Base-by-base conservation (phyloP, 1,140 invertebrate genomes). In the Globodera rostochiensis region DNA sequence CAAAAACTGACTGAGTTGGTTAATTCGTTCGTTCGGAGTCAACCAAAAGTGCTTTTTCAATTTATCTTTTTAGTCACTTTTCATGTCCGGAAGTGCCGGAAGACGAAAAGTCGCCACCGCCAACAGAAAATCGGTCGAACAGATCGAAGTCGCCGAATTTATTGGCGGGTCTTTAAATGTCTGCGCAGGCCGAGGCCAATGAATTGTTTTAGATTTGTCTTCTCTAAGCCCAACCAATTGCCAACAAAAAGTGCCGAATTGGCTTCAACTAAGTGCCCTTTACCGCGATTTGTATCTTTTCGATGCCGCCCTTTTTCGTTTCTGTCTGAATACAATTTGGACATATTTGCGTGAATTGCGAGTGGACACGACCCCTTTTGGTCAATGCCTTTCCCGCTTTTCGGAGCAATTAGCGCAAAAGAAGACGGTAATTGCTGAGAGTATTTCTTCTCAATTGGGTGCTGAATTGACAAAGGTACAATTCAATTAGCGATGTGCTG, bases 11-110 rank as follows among this genome's bases (percentile, higher is more conserved):
- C 50, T 46, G 67, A 70, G 82, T 83, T 36, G 15, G 82, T 15
- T 6, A 69, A 69, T 69, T 9, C 1, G 13, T 6, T 9, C 25
- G 6, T 15, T 4, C 36, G 69, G 47, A 71, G 46, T 79, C 25
- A 25, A 15, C 8, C 50, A n/a, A 57, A 53, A 45, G 67, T 79
- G 45, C 15, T 9, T 47, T n/a, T 13, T 3, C 53, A n/a, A 78
- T 82, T 21, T 3, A 36, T 36, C 36, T 66, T 84, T 84, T 86
- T 82, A 84, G 84, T 57, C 66, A 82, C 21, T 80, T 82, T 64
- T 50, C 77, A 2, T 78, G 64, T 25, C 6, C 69, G n/a, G 60
- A 81, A 81, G n/a, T 53, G n/a, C 64, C 60, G 19, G 50, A 82
- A 45, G 78, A 69, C 6, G 53, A 82, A 70, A 11, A 66, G n/a